A percentile compares a stretch with the other conserved stretches of the same genome.
These are phyloP conservation scores for Meteorus colon DNA, from an alignment of 2,888 invertebrate species.

Conservation along the genomic window DNA sequence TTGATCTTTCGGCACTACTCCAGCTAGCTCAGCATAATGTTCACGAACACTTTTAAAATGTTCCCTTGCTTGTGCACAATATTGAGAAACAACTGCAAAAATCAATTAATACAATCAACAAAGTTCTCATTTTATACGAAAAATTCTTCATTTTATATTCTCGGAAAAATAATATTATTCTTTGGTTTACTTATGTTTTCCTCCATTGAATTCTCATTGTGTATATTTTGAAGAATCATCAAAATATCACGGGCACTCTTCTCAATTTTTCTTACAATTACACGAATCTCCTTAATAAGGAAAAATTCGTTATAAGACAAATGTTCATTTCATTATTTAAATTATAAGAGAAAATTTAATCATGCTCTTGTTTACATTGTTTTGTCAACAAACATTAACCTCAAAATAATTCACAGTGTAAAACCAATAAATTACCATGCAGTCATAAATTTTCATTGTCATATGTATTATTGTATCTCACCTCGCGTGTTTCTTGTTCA, in stretches of 20 bases:
- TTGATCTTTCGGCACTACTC: slow-evolving; percentile 82
- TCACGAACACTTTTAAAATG: slow-evolving; percentile 80
- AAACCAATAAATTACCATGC: slow-evolving; percentile 29
- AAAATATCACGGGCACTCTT: slow-evolving; percentile 85
- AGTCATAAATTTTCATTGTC: slow-evolving; percentile 6
- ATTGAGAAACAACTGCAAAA: slow-evolving; percentile 76
- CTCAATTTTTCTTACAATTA: slow-evolving; percentile 84
- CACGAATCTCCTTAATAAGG: slow-evolving; percentile 78
- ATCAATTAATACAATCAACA: slow-evolving; percentile 43
- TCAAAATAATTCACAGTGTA: slow-evolving; percentile 4
- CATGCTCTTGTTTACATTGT: background rate
- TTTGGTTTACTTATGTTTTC: slow-evolving; percentile 77
- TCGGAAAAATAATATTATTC: background rate
- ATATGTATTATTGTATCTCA: slow-evolving; percentile 65
- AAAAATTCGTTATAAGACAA: slow-evolving; percentile 20
- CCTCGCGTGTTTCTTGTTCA: slow-evolving; percentile 89
- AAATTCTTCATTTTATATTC: background rate
- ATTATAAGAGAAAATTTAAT: too few species aligned
- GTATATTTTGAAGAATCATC: slow-evolving; percentile 88
- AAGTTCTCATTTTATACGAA: slow-evolving; percentile 45
- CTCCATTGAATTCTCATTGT: slow-evolving; percentile 79
- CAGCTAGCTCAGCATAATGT: slow-evolving; percentile 79
- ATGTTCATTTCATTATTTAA: too few species aligned
- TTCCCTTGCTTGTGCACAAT: slow-evolving; percentile 79
- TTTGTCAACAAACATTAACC: background rate